Evolutionary conservation across 2,797 vertebrate genomes (phyloP).

Genomic region (Urosaurus nigricauda): DNA sequence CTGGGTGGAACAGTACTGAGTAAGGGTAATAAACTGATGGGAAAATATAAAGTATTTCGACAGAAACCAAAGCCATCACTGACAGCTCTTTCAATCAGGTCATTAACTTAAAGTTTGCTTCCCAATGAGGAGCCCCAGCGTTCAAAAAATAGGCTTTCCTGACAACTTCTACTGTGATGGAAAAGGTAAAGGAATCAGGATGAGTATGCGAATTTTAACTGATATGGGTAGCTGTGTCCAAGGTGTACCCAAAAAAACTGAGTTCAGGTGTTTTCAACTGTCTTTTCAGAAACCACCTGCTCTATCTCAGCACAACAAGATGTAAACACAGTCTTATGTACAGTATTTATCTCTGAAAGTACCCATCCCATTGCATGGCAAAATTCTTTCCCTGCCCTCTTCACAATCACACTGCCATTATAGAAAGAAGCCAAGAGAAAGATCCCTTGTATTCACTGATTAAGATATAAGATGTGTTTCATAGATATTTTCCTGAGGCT

Average conservation of each 20-base stretch:
- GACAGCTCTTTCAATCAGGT: background rate
- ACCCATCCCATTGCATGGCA: background rate
- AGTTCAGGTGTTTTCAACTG: background rate
- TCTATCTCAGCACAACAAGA: background rate
- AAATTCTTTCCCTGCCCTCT: background rate
- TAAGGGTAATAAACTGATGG: background rate
- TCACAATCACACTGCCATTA: background rate
- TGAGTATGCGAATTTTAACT: background rate
- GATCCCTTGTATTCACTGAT: background rate
- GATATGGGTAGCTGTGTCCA: background rate
- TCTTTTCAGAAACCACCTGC: background rate
- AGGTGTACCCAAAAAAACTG: too few relatives aligned
- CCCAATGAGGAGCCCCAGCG: background rate
- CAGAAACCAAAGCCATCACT: background rate
- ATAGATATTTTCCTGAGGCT: background rate
- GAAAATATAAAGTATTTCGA: constrained; percentile 7
- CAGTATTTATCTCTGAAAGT: too few relatives aligned
- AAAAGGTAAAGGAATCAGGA: background rate
- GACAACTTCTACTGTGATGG: background rate
- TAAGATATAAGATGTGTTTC: background rate
- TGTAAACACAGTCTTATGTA: background rate
- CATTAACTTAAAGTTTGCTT: fast-evolving
- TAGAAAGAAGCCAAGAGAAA: background rate
- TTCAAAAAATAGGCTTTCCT: background rate
- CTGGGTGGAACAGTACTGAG: background rate